These are phyloP conservation scores for Amphimedon queenslandica DNA, from an alignment of 37 sponge, comb jelly and placozoan genomes.

Conservation along the genomic window DNA sequence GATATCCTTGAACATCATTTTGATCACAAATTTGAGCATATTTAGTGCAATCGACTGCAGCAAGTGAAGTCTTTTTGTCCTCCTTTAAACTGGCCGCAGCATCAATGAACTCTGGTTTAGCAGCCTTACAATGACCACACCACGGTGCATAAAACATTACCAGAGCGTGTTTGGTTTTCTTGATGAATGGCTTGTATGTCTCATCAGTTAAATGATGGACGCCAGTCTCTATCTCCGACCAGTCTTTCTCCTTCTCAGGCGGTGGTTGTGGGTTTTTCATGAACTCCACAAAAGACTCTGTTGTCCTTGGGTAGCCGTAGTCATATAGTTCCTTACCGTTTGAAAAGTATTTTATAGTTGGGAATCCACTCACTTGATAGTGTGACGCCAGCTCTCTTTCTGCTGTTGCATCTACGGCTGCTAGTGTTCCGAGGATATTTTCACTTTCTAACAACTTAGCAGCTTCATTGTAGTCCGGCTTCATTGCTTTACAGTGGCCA, in stretches of 20 bases:
- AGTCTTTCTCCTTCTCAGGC: conserved; percentile 81
- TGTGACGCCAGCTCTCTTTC: conserved; percentile 49
- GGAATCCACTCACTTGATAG: conserved; percentile 73
- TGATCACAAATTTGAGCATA: conserved; percentile 41
- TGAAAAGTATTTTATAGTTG: conserved; percentile 80
- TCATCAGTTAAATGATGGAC: conserved; percentile 67
- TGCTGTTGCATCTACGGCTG: conserved; percentile 84
- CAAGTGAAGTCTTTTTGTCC: conserved; percentile 69
- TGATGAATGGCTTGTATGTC: conserved; percentile 56
- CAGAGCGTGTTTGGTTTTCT: conserved; percentile 83
- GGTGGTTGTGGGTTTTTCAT: conserved; percentile 90
- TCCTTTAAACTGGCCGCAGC: conserved; percentile 60
- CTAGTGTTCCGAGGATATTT: conserved; percentile 59
- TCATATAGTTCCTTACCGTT: conserved; percentile 58
- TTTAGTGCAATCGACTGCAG: conserved; percentile 84
- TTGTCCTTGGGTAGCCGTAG: conserved; percentile 54
- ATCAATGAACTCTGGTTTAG: conserved; percentile 78
- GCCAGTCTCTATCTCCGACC: conserved; percentile 65
- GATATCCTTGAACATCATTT: conserved; percentile 67
- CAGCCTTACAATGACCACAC: conserved; percentile 95
- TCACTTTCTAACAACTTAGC: conserved; percentile 60
- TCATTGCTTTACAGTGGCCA: conserved; percentile 94
- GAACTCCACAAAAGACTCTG: conserved; percentile 74
- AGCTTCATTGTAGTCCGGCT: conserved; percentile 78
- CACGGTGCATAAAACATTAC: conserved; percentile 98